Evolutionary conservation across 2,888 invertebrate genomes (phyloP).

Genomic region (Halictus ligatus): DNA sequence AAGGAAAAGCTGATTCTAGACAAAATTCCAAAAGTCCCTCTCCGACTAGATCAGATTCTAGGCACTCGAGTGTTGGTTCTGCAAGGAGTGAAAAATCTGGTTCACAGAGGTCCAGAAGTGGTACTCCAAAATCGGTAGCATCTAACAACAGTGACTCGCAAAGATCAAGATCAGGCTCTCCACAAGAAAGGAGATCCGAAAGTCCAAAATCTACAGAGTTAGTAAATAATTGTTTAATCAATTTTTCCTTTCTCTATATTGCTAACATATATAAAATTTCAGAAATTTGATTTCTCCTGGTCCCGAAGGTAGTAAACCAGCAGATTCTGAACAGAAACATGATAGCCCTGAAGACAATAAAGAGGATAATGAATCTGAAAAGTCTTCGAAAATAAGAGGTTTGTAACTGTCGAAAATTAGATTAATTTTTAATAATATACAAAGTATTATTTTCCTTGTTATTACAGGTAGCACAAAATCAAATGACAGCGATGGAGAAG

Average conservation of each 20-base stretch:
- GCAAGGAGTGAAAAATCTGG: conserved; percentile 75
- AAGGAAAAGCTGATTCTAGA: conserved; percentile 72
- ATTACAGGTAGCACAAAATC: conserved; percentile 69
- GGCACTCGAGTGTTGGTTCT: conserved; percentile 78
- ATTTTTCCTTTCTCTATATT: background rate
- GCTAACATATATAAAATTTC: background rate
- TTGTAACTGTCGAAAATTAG: background rate
- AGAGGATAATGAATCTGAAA: conserved; percentile 80
- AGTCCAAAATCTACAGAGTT: conserved; percentile 45
- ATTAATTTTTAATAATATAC: background rate
- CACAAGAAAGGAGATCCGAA: conserved; percentile 62
- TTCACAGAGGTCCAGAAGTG: conserved; percentile 75
- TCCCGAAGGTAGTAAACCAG: conserved; percentile 64
- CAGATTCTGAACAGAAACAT: conserved; percentile 34
- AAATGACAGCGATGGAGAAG: conserved; percentile 83
- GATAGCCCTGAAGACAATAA: conserved; percentile 71
- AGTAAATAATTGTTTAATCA: conserved; percentile 59
- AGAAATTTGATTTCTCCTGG: conserved; percentile 76
- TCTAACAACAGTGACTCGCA: conserved; percentile 65
- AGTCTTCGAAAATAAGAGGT: conserved; percentile 74
- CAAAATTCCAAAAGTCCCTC: conserved; percentile 75
- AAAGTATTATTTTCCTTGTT: background rate
- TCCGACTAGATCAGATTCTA: conserved; percentile 77
- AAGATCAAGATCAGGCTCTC: conserved; percentile 69
- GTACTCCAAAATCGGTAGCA: conserved; percentile 73